Evolutionary conservation across 2,888 invertebrate species (phyloP), one percentile per base, ranked within the genome.

Genomic region (Parnassius glacialis): DNA sequence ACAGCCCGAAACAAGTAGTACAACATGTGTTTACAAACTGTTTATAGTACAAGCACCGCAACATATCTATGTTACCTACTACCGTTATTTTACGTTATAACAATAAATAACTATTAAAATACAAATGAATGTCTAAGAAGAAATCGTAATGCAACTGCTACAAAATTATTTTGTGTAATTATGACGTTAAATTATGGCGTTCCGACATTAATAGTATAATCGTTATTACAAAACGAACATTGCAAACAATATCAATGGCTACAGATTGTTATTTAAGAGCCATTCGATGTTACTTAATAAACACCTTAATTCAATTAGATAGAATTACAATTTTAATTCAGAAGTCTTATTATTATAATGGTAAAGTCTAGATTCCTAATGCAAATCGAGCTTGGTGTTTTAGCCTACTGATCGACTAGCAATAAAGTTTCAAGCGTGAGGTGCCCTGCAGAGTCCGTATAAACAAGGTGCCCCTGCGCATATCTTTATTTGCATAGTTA

Each of bases 381-480:
- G 55, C 52, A n/a, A 45, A 42, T 44, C 51, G 41, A 25, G 43
- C 12, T 54, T 48, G 53, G 58, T 34, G 48, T 58, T 47, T 57
- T 62, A 62, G 65, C 59, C 68, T 67, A 67, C 67, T 59, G 67
- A 64, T 65, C 52, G 68, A 65, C 71, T 71, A 70, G 73, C 74
- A 75, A 79, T 73, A 80, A 79, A 78, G 84, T 79, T 74, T 72
- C 70, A 81, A 79, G 80, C 85, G 85, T 87, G 87, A 83, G 86
- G 79, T 78, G 74, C 81, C 87, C 87, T 79, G 85, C 81, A 59
- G 88, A 74, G 82, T 76, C 71, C 70, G 77, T 76, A 78, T 79
- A 78, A 78, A 74, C 79, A 75, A 75, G 75, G 72, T 81, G 83
- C 83, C 74, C 72, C 84, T 70, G 85, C 79, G 74, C 75, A 79